These are phyloP conservation scores for Globodera ellingtonae DNA, from an alignment of 1,140 invertebrate species.

Conservation along the genomic window DNA sequence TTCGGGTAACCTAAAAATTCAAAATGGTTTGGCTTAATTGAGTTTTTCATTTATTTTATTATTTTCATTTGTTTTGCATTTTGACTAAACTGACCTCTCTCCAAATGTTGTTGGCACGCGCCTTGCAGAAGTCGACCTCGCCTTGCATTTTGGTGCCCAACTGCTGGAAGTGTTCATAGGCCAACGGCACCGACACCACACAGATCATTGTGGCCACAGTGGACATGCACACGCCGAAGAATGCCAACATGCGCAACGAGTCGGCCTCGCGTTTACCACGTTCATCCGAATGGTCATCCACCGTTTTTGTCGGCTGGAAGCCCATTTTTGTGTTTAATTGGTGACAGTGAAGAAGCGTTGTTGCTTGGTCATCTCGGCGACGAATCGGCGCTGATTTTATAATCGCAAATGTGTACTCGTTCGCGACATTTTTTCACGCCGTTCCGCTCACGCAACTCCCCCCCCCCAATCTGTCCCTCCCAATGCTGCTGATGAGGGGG, in stretches of 20 bases:
- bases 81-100: constrained; percentile 47
- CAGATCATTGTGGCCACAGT: constrained; percentile 59
- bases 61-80: not conserved
- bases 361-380: not conserved
- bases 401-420: not conserved
- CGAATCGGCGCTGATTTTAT: not conserved
- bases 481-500: too few species aligned
- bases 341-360: not conserved
- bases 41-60: not conserved
- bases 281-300: constrained; percentile 36
- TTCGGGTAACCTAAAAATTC: constrained; percentile 32
- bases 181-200: constrained; percentile 55
- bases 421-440: not conserved
- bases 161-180: constrained; percentile 52
- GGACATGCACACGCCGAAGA: constrained; percentile 55
- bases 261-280: constrained; percentile 35
- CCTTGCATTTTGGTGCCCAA: constrained; percentile 61
- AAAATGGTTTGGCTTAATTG: not conserved
- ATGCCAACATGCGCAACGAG: constrained; percentile 50
- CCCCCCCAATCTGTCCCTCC: too few species aligned
- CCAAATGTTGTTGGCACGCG: constrained; percentile 59
- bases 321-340: not conserved
- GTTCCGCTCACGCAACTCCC: not conserved
- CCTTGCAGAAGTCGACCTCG: constrained; percentile 61
- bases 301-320: constrained; percentile 9